A percentile compares a stretch with the other conserved stretches of the same genome.
These are phyloP conservation scores for Ophion costatus DNA, from an alignment of 2,888 invertebrate genomes.

Conservation along the genomic window DNA sequence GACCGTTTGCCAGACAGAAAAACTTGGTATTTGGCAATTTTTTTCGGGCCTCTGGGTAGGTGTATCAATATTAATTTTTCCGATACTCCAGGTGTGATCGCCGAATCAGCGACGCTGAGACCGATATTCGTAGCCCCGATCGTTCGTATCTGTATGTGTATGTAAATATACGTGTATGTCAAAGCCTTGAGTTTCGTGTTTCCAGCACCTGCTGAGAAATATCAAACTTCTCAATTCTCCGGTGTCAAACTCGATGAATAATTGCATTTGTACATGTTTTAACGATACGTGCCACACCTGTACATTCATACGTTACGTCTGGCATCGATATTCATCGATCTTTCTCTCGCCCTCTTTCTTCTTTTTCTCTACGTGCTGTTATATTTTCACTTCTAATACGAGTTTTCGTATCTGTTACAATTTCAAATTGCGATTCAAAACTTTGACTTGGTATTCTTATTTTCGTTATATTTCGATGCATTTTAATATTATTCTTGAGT, in stretches of 20 bases:
- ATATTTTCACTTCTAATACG: not conserved
- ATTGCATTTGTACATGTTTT: constrained; percentile 41
- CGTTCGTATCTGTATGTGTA: not conserved
- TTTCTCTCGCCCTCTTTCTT: not conserved
- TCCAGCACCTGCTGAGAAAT: constrained; percentile 55
- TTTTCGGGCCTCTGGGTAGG: too few species aligned
- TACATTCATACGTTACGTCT: constrained; percentile 2
- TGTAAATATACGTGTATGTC: not conserved
- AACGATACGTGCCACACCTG: constrained; percentile 50
- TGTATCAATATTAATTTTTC: not conserved
- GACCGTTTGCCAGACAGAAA: too few species aligned
- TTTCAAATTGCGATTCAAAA: not conserved
- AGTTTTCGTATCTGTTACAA: not conserved
- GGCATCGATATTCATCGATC: not conserved
- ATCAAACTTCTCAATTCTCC: constrained; percentile 43
- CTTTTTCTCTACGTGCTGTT: not conserved
- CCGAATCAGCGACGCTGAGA: constrained; percentile 27
- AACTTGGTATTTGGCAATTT: too few species aligned
- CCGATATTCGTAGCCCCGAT: constrained; percentile 1
- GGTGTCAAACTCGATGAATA: constrained; percentile 36
- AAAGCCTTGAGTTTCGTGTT: constrained; percentile 54
- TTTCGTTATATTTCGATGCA: not conserved
- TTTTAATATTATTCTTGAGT: not conserved
- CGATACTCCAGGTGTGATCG: constrained; percentile 18
- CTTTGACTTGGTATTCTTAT: not conserved